These are phyloP conservation scores for Emydocephalus ijimae DNA, from an alignment of 2,113 vertebrate species.

Conservation along the genomic window DNA sequence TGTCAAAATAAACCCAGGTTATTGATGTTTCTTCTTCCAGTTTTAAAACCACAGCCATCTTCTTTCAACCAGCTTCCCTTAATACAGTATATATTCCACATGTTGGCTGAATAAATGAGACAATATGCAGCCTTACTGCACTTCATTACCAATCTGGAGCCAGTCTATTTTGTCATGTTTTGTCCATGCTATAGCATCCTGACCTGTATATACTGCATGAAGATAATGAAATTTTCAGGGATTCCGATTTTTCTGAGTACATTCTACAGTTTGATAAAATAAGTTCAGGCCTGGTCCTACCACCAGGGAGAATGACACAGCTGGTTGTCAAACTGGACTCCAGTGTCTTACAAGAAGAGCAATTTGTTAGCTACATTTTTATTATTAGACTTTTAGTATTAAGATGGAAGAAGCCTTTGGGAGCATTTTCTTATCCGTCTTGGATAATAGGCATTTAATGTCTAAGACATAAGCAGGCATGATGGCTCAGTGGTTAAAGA, in stretches of 20 bases:
- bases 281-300: neutral
- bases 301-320: neutral
- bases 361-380: neutral
- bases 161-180: neutral
- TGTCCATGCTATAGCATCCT: neutral
- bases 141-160: neutral
- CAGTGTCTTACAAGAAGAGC: neutral
- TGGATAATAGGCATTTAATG: neutral
- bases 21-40: neutral
- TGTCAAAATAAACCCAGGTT: neutral
- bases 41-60: neutral
- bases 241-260: neutral
- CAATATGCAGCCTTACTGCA: neutral
- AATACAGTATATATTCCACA: neutral
- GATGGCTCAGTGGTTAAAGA: neutral
- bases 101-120: neutral
- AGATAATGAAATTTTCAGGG: neutral
- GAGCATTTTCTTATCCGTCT: neutral
- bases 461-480: neutral
- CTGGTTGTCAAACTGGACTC: neutral
- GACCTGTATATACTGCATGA: neutral
- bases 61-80: neutral
- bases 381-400: neutral
- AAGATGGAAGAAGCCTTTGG: neutral
- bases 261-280: neutral